These are phyloP conservation scores for Miltochrista miniata DNA, from an alignment of 2,888 invertebrate species.

Conservation along the genomic window DNA sequence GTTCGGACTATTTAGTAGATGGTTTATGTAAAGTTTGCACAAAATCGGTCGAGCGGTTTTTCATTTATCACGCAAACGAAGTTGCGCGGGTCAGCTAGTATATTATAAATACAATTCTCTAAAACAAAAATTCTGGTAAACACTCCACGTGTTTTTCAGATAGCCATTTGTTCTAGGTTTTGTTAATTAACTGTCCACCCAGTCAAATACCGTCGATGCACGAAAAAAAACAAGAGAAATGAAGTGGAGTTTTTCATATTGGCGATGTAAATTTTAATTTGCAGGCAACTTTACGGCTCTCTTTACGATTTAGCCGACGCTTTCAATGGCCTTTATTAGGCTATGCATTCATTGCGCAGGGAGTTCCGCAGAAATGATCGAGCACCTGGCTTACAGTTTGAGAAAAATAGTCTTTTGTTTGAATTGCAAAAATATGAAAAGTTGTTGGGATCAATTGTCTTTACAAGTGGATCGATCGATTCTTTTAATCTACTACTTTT, in stretches of 20 bases:
- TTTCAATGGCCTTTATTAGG: constrained; percentile 75
- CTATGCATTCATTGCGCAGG: constrained; percentile 67
- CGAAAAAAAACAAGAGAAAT: constrained; percentile 70
- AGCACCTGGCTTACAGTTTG: constrained; percentile 24
- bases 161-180: constrained; percentile 70
- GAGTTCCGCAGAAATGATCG: constrained; percentile 55
- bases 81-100: no score
- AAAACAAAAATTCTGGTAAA: constrained; percentile 30
- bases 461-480: no score
- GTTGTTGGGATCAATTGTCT: not conserved
- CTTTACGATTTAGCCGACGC: constrained; percentile 79
- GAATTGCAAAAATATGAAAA: not conserved
- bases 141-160: constrained; percentile 56
- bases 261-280: constrained; percentile 82
- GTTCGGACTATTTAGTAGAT: no score
- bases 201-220: constrained; percentile 65
- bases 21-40: no score
- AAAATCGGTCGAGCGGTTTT: no score
- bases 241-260: constrained; percentile 77
- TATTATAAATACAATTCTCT: no score
- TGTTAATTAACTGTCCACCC: constrained; percentile 78
- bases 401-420: constrained; percentile 1
- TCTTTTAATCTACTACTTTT: no score
- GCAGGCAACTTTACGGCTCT: constrained; percentile 78
- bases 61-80: no score